These are phyloP conservation scores for Leucoma salicis DNA, from an alignment of 2,888 invertebrate genomes.

Conservation along the genomic window DNA sequence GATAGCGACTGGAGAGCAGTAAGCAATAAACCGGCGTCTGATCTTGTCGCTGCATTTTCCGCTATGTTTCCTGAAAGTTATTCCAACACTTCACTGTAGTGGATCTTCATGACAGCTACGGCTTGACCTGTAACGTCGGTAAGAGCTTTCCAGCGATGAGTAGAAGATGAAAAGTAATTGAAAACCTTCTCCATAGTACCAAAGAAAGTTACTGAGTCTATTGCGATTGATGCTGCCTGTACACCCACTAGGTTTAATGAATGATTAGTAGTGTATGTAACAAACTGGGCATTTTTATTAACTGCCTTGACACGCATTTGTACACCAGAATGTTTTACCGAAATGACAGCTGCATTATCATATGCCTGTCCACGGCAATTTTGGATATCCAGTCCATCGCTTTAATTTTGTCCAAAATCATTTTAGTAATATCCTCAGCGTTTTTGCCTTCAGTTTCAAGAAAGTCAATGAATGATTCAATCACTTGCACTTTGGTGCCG, in stretches of 20 bases:
- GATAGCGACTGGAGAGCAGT: no score
- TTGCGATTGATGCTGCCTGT: constrained; percentile 8
- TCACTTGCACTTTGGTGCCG: constrained; percentile 7
- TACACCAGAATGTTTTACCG: constrained; percentile 13
- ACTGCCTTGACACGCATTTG: constrained; percentile 18
- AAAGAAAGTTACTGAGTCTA: constrained; percentile 15
- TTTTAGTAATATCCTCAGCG: constrained; percentile 25
- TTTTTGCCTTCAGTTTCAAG: constrained; percentile 23
- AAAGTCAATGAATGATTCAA: constrained; percentile 16
- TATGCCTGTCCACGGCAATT: constrained; percentile 33
- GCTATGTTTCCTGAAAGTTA: no score
- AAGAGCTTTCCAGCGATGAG: constrained; percentile 23
- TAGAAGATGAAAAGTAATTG: constrained; percentile 19
- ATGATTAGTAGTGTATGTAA: constrained; percentile 15
- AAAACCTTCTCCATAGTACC: constrained; percentile 20
- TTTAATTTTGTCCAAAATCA: constrained; percentile 17
- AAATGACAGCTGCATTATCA: constrained; percentile 16
- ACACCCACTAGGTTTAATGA: constrained; percentile 17
- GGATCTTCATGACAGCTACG: constrained; percentile 2
- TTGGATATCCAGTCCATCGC: constrained; percentile 10
- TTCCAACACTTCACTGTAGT: no score
- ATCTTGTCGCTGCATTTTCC: no score
- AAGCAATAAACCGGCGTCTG: no score
- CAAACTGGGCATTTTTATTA: constrained; percentile 9
- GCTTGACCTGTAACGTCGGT: constrained; percentile 21